phyloP scores from a whole-genome alignment of 1,140 invertebrate species.

The Camponotus floridanus region DNA sequence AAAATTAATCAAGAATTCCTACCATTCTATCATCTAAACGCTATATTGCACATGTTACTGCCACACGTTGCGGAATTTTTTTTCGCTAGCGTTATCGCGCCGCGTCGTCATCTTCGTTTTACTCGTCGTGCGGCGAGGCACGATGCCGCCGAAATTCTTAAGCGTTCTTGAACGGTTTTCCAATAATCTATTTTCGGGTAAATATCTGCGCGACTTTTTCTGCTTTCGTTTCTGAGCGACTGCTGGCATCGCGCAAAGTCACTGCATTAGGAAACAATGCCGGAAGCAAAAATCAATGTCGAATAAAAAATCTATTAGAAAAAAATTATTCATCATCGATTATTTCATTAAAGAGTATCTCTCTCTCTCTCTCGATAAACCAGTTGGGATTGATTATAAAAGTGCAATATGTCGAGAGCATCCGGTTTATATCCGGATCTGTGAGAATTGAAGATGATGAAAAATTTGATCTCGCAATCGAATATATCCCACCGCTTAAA shows the following conservation, averaged over 20 bases:
- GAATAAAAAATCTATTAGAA: background rate
- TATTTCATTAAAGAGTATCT: background rate
- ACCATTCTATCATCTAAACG: background rate
- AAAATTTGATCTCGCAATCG: background rate
- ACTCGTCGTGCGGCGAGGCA: constrained; percentile 28
- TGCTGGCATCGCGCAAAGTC: background rate
- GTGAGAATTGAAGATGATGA: background rate
- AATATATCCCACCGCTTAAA: background rate
- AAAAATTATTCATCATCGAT: constrained; percentile 1
- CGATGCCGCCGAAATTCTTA: constrained; percentile 57
- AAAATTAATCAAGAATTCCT: constrained; percentile 7
- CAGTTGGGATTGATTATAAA: background rate
- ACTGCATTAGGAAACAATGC: background rate
- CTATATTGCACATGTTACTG: background rate
- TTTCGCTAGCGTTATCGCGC: constrained; percentile 41
- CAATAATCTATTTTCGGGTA: constrained; percentile 61
- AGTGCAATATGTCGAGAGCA: background rate
- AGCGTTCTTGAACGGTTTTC: constrained; percentile 60
- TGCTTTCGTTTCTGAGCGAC: constrained; percentile 17
- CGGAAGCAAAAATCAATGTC: background rate
- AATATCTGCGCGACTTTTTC: constrained; percentile 43
- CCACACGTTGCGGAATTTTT: constrained; percentile 33
- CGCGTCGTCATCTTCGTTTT: constrained; percentile 49
- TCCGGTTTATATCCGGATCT: background rate
- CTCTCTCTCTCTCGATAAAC: background rate